Evolutionary conservation across 2,797 vertebrate species (phyloP).

Genomic region (Neoniphon sammara): DNA sequence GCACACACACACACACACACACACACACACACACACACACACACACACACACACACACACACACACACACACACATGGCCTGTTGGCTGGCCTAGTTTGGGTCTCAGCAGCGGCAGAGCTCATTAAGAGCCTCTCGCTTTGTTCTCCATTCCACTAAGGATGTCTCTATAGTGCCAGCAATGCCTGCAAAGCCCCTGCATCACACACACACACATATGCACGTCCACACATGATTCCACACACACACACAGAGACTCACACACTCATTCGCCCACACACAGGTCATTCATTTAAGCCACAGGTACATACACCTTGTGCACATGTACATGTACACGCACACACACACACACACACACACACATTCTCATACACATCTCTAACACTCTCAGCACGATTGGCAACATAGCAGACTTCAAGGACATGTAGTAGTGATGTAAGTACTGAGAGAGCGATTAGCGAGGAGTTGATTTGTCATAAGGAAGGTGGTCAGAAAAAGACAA

Average conservation of each 20-base stretch:
- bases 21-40: slow-evolving; percentile 38
- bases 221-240: slow-evolving; percentile 4
- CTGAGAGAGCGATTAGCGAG: neutral
- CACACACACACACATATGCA: slow-evolving; percentile 27
- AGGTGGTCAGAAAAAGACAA: neutral
- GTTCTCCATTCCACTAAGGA: slow-evolving; percentile 73
- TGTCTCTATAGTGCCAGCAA: slow-evolving; percentile 62
- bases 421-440: neutral
- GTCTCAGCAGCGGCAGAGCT: slow-evolving; percentile 73
- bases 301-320: slow-evolving; percentile 1
- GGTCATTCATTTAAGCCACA: slow-evolving; percentile 12
- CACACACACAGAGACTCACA: slow-evolving; percentile 18
- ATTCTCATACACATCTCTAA: slow-evolving; percentile 4
- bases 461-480: neutral
- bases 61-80: slow-evolving; percentile 14
- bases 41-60: slow-evolving; percentile 34
- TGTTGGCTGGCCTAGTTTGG: slow-evolving; percentile 78
- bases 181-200: slow-evolving; percentile 33
- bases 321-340: slow-evolving; percentile 21
- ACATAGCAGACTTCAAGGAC: slow-evolving; percentile 13
- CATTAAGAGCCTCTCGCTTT: slow-evolving; percentile 75
- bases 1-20: slow-evolving; percentile 23
- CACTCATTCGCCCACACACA: slow-evolving; percentile 15
- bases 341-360: too few species aligned
- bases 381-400: neutral